Percentiles rank a stretch among this genome's conserved stretches.
These are phyloP conservation scores for Eulemur macaco DNA, from an alignment of 2,113 vertebrate genomes.

Conservation along the genomic window DNA sequence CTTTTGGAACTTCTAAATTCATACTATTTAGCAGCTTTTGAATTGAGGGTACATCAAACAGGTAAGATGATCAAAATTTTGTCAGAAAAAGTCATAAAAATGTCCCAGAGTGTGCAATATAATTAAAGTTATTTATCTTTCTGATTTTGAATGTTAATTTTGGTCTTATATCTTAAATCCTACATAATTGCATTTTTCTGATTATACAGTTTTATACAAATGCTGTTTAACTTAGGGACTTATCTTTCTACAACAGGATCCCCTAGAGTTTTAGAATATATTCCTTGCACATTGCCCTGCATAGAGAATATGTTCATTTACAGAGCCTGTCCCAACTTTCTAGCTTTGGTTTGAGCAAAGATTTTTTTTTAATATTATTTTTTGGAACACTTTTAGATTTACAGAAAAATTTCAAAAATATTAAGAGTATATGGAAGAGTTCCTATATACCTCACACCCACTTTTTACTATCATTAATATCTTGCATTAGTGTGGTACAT, in stretches of 20 bases:
- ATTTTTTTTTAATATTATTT: neutral
- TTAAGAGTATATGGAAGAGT: neutral
- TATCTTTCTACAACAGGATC: slow-evolving; percentile 22
- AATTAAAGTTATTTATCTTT: slow-evolving; percentile 68
- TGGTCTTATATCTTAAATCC: slow-evolving; percentile 59
- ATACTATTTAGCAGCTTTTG: neutral
- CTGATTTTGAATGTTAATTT: slow-evolving; percentile 68
- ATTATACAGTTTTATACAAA: slow-evolving; percentile 42
- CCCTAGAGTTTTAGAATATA: slow-evolving; percentile 5
- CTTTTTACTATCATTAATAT: neutral
- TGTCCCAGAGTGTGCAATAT: neutral
- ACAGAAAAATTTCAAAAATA: neutral
- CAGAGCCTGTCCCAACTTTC: neutral
- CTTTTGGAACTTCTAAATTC: neutral
- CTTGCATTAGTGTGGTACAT: neutral
- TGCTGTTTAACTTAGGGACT: slow-evolving; percentile 11
- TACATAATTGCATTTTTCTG: slow-evolving; percentile 55
- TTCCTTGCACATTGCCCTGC: neutral
- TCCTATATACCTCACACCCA: neutral
- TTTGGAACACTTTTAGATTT: neutral
- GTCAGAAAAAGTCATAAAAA: neutral
- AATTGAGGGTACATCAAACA: neutral
- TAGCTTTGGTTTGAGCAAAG: neutral
- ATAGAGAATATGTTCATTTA: neutral
- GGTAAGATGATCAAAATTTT: neutral